A percentile compares a stretch with the other conserved stretches of the same genome.
Evolutionary conservation across 2,113 vertebrate species (phyloP).

Genomic region (rabbit (Oryctolagus cuniculus)): mOryCun1.1 NC_091438.1:126269501-126270000

Average conservation of each 20-base stretch:
- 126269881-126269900: not conserved
- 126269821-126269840: not conserved
- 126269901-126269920: not conserved
- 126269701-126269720: not conserved
- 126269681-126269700: not conserved
- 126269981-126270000: not conserved
- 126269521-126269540: not conserved
- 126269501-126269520: too few species aligned
- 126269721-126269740: not conserved
- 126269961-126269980: not conserved
- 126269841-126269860: not conserved
- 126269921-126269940: not conserved
- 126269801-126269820: not conserved
- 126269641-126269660: not conserved
- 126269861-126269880: not conserved
- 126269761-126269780: not conserved
- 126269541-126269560: not conserved
- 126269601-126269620: not conserved
- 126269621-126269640: not conserved
- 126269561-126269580: not conserved
- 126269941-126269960: not conserved
- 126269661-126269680: not conserved
- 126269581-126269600: not conserved
- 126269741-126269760: not conserved
- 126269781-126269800: not conserved